phyloP scores from a whole-genome alignment of 2,113 vertebrate species.

The Silurus meridionalis region DNA sequence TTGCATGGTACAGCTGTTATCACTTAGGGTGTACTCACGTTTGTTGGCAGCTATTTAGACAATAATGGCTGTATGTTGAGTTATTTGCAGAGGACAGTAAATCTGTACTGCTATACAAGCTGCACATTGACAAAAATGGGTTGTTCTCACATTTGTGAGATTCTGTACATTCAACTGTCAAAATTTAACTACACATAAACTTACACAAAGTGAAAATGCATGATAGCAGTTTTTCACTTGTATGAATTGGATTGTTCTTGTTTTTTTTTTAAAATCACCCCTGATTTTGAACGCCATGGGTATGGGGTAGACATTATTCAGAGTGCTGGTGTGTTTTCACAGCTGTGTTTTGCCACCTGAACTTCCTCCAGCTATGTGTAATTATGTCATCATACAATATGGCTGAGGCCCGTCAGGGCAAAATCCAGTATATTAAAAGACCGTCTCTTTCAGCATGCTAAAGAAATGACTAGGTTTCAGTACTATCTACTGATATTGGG shows the following conservation, averaged over 20 bases:
- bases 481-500: not conserved
- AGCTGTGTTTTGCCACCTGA: slow-evolving; percentile 35
- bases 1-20: too few relatives aligned
- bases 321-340: slow-evolving; percentile 34
- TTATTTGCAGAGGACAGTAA: too few relatives aligned
- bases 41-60: too few relatives aligned
- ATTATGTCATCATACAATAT: slow-evolving; percentile 39
- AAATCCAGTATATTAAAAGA: slow-evolving; percentile 12
- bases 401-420: not conserved
- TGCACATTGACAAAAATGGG: too few relatives aligned
- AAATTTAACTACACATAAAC: not conserved
- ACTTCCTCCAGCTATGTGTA: slow-evolving; percentile 37
- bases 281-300: not conserved
- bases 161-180: not conserved
- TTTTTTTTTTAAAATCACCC: not conserved
- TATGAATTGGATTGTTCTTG: not conserved
- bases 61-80: too few relatives aligned
- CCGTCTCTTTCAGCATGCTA: not conserved
- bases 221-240: not conserved
- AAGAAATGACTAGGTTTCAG: not conserved
- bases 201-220: not conserved
- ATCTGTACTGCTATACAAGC: too few relatives aligned
- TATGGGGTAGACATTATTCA: not conserved
- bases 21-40: too few relatives aligned
- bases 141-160: too few relatives aligned